Conservation (phyloP, 2,888 invertebrate species). For the Parnassius glacialis region DNA sequence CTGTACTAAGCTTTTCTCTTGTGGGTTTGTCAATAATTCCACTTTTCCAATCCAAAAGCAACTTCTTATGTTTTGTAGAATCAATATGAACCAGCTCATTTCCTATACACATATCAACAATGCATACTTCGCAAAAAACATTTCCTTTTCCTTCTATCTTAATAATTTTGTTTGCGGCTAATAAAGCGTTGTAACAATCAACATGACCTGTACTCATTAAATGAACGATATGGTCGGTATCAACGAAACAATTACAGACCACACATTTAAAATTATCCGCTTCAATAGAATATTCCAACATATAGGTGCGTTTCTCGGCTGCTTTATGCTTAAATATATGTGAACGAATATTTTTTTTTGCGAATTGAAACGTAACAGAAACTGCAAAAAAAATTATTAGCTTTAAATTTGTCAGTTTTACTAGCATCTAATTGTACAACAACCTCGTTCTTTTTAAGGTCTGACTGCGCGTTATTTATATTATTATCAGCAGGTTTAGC, state of each 20-base stretch:
- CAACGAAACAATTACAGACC: slow-evolving; percentile 1
- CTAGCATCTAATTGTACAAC: neutral
- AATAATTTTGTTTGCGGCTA: slow-evolving; percentile 7
- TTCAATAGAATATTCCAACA: neutral
- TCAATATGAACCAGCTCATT: slow-evolving; percentile 11
- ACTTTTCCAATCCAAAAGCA: neutral
- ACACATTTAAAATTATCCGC: slow-evolving; percentile 8
- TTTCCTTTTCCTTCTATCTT: neutral
- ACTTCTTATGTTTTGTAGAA: neutral
- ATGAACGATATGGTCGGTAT: neutral
- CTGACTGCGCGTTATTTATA: too few species aligned
- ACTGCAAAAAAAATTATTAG: neutral
- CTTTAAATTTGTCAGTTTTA: neutral
- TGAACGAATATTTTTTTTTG: neutral
- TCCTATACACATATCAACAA: neutral
- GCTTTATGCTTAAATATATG: slow-evolving; percentile 7
- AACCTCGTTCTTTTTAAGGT: neutral
- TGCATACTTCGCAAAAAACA: slow-evolving; percentile 6
- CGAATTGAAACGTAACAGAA: neutral
- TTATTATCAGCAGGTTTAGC: neutral
- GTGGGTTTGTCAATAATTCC: neutral
- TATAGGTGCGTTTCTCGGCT: neutral
- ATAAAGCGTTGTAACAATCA: neutral
- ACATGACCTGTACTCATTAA: neutral
- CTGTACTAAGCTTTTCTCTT: neutral